A percentile compares a stretch with the other conserved stretches of the same genome.
phyloP scores from a whole-genome alignment of 2,797 vertebrate species.

The Ibycter americanus region DNA sequence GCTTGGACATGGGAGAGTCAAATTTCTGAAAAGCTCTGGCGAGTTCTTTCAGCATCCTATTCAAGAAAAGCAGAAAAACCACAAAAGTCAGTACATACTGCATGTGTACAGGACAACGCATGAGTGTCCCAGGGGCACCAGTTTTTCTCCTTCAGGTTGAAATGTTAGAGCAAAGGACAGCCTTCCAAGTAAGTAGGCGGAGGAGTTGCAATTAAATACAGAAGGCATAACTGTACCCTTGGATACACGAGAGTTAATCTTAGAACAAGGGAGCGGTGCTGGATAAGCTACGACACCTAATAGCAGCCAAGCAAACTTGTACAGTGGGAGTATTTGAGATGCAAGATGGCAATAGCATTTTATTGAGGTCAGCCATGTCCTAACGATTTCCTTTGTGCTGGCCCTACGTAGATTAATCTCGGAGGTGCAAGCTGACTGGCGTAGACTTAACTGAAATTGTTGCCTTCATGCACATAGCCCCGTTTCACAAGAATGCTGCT shows the following conservation, averaged over 20 bases:
- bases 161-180: background rate
- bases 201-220: background rate
- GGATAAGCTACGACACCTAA: background rate
- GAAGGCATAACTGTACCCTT: background rate
- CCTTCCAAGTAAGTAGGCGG: background rate
- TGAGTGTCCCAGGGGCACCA: background rate
- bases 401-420: background rate
- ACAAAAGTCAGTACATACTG: background rate
- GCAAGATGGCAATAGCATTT: background rate
- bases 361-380: background rate
- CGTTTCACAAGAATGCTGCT: accelerated
- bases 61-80: background rate
- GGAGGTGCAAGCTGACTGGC: background rate
- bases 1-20: no score
- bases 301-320: background rate
- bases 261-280: background rate
- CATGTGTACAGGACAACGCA: accelerated
- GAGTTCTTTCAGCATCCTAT: background rate
- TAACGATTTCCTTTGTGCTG: background rate
- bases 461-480: accelerated
- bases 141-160: background rate
- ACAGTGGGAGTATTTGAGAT: background rate
- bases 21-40: background rate
- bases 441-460: background rate
- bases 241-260: background rate